Base-by-base conservation (phyloP, 2,797 vertebrate species). In the Sorex maritimensis region DNA sequence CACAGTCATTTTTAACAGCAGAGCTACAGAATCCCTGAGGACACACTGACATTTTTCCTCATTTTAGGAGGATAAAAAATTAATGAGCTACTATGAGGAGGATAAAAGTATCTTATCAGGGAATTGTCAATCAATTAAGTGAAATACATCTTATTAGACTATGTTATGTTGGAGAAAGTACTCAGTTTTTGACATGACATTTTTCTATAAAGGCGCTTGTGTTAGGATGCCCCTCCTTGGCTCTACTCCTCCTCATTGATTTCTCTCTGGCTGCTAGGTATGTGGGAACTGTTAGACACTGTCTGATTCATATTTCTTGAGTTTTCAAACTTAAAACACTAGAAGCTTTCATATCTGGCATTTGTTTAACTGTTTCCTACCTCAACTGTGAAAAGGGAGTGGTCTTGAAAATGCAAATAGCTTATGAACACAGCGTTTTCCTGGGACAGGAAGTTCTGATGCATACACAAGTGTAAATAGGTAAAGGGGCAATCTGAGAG, bases 41-140 rank as follows among this genome's bases (percentile, higher is more conserved):
- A 68, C 30, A 77, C 9, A 52, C 2, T 89, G 73, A 90, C 12
- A 81, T 78, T 92, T 74, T 30, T 23, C 28, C 12, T 92, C 24
- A 86, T 88, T 88, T 90, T 58, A 2, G 86, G 24, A 24, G 67
- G 44, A 88, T 91, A 75, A 77, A 92, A 90, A 69, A 49, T 44
- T 81, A 81, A 88, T 95, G 63, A 58, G 26, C 74, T 87, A 81
- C 44, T 92, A 72, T 0, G 2, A 84, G 6, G 58, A 65, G 7
- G 34, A 88, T 77, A 38, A 73, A 90, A 83, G 11, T 91, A 69
- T 28, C 10, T 95, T 46, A 86, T 67, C 23, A 86, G 28, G 58
- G 17, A 93, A 78, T n/a, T 75, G 28, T 55, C 30, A 92, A 86
- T 46, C 23, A 90, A 85, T 80, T 82, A 89, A 87, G 19, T 78